A percentile compares a stretch with the other conserved stretches of the same genome.
Evolutionary conservation across 1,140 invertebrate genomes (phyloP).

Genomic region (Olivierus martensii): DNA sequence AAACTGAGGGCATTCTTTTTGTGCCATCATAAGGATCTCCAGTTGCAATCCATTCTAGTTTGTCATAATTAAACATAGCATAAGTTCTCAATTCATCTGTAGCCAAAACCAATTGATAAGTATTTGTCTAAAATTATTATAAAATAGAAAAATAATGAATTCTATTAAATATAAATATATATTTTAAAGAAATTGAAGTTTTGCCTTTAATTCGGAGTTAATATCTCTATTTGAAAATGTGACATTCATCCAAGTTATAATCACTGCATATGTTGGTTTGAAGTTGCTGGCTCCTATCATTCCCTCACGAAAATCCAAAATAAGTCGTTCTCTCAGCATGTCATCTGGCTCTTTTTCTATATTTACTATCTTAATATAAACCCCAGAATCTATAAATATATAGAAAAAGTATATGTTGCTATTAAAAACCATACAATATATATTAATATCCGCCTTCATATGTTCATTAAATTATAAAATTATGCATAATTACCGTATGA

Average conservation of each 20-base stretch:
- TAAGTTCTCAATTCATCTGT: constrained; percentile 91
- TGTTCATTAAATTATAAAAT: too few relatives aligned
- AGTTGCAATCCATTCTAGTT: constrained; percentile 77
- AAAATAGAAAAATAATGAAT: too few relatives aligned
- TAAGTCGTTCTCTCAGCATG: constrained; percentile 63
- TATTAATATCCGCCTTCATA: too few relatives aligned
- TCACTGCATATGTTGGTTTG: constrained; percentile 69
- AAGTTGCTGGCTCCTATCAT: constrained; percentile 84
- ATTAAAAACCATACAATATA: too few relatives aligned
- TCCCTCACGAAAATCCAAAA: constrained; percentile 75
- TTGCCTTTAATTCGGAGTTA: constrained; percentile 30
- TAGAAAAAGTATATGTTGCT: too few relatives aligned
- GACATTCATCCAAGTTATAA: constrained; percentile 93
- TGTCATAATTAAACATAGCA: constrained; percentile 83
- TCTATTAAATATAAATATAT: too few relatives aligned
- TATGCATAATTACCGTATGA: too few relatives aligned
- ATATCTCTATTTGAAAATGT: constrained; percentile 77
- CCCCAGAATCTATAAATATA: constrained; percentile 42
- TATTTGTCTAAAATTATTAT: constrained; percentile 66
- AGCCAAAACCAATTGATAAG: constrained; percentile 81
- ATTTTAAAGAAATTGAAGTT: too few relatives aligned
- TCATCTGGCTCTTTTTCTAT: constrained; percentile 30
- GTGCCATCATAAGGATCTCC: constrained; percentile 62
- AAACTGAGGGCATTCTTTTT: constrained; percentile 64
- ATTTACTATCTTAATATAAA: constrained; percentile 36